phyloP scores from a whole-genome alignment of 2,113 vertebrate species.

The Gambusia affinis region DNA sequence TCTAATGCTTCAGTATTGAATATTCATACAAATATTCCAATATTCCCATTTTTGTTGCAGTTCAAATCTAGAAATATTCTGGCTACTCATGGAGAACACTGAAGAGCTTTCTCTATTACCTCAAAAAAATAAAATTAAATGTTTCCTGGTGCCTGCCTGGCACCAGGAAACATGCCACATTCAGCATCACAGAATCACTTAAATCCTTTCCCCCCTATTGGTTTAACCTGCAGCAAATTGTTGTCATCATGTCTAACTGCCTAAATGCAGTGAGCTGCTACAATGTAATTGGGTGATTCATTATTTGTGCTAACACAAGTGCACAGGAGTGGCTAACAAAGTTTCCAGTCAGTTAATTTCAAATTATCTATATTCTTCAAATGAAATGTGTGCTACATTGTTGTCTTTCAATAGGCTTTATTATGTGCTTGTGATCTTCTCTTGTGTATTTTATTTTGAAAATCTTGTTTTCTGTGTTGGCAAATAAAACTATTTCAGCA shows the following conservation, averaged over 20 bases:
- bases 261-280: background rate
- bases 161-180: background rate
- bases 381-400: background rate
- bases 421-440: background rate
- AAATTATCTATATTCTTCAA: background rate
- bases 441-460: background rate
- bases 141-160: background rate
- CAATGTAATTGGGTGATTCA: background rate
- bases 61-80: background rate
- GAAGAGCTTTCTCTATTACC: background rate
- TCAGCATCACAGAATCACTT: no score
- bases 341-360: background rate
- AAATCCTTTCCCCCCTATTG: no score
- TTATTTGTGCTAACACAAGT: background rate
- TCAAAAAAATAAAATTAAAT: background rate
- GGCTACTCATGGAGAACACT: background rate
- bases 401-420: background rate
- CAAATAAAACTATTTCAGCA: background rate
- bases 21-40: conserved; percentile 4
- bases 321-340: background rate
- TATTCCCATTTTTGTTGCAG: conserved; percentile 36
- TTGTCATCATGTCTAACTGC: background rate
- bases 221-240: background rate
- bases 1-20: background rate
- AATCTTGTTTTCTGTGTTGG: background rate